These are phyloP conservation scores for Tragelaphus scriptus DNA, from an alignment of 2,113 vertebrate genomes.

Conservation along the genomic window DNA sequence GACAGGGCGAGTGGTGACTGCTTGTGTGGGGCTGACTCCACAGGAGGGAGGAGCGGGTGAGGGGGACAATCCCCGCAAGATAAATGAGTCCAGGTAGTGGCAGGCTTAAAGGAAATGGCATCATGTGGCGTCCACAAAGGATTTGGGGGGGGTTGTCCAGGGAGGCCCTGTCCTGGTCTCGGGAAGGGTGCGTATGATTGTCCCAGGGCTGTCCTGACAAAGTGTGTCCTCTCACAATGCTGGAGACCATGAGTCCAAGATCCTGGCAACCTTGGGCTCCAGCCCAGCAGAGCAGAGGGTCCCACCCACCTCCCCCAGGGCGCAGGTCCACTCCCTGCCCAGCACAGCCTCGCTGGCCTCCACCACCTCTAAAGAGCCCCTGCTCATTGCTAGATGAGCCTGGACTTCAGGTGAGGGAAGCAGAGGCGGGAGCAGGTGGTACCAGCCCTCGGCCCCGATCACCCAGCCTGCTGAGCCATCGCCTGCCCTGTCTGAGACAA, in stretches of 20 bases:
- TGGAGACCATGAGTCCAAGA: not conserved
- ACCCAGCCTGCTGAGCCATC: not conserved
- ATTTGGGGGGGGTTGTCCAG: not conserved
- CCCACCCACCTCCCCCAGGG: rapidly evolving
- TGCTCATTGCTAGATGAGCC: not conserved
- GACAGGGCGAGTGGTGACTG: not conserved
- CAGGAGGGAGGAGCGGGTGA: not conserved
- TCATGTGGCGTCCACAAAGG: rapidly evolving
- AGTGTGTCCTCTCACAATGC: not conserved
- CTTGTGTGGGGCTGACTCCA: not conserved
- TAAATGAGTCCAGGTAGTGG: no score
- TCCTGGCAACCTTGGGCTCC: not conserved
- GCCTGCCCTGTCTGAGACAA: not conserved
- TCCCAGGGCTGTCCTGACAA: not conserved
- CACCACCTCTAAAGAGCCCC: not conserved
- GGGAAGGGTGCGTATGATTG: no score
- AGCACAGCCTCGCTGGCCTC: not conserved
- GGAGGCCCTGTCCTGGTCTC: not conserved
- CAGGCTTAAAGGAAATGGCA: rapidly evolving
- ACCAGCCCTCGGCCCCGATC: rapidly evolving
- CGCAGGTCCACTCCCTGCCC: not conserved
- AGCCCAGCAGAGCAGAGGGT: not conserved
- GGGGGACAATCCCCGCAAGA: rapidly evolving
- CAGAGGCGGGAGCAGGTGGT: not conserved
- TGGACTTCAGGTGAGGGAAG: no score